Evolutionary conservation across 2,113 vertebrate species (phyloP).

Genomic region (Neolamprologus longior): DNA sequence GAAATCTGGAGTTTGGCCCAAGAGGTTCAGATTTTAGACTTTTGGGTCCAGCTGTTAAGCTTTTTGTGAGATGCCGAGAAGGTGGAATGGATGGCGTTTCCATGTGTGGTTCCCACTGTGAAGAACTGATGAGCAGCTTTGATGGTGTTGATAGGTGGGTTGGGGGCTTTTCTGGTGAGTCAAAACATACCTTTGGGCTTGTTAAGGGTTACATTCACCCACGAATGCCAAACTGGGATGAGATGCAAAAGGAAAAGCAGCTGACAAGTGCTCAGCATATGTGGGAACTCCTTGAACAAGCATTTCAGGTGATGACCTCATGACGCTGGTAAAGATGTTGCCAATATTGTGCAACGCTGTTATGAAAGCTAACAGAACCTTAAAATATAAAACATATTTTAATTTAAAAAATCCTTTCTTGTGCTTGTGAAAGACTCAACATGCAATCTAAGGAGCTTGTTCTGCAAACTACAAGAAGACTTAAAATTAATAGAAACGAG

Average conservation of each 20-base stretch:
- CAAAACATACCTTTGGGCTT: neutral
- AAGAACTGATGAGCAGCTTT: neutral
- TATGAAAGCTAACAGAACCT: neutral
- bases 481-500: neutral
- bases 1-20: neutral
- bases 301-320: neutral
- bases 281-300: neutral
- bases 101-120: neutral
- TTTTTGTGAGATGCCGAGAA: neutral
- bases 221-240: neutral
- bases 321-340: neutral
- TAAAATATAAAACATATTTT: neutral
- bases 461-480: neutral
- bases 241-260: neutral
- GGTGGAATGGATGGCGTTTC: neutral
- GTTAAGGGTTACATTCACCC: neutral
- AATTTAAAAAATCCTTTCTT: neutral
- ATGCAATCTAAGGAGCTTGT: neutral
- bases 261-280: neutral
- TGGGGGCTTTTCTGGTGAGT: neutral
- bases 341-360: neutral
- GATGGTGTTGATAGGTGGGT: neutral
- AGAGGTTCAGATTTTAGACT: neutral
- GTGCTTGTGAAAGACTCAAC: neutral
- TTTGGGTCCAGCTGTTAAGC: neutral